A percentile compares a stretch with the other conserved stretches of the same genome.
Evolutionary conservation across 2,888 invertebrate species (phyloP).

Genomic region (Tinea semifulvella): DNA sequence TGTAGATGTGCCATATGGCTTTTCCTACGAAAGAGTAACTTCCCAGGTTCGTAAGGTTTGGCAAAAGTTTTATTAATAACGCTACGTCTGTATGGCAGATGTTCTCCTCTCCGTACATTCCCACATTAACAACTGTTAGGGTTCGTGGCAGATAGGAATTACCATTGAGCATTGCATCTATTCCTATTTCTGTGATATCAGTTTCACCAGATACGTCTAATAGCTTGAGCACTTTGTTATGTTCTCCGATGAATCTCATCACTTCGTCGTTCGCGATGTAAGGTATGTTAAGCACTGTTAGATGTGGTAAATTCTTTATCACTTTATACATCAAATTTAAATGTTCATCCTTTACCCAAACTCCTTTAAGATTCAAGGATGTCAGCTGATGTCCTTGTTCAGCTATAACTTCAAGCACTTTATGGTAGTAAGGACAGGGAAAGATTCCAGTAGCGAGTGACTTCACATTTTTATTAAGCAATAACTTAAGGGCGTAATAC

Average conservation of each 20-base stretch:
- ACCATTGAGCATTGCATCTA: conserved; percentile 64
- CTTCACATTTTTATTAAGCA: conserved; percentile 72
- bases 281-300: conserved; percentile 72
- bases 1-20: conserved; percentile 64
- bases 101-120: conserved; percentile 74
- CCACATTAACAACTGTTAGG: conserved; percentile 71
- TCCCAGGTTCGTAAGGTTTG: conserved; percentile 70
- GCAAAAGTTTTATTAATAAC: conserved; percentile 68
- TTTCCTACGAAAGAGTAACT: conserved; percentile 75
- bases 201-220: conserved; percentile 77
- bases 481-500: conserved; percentile 70
- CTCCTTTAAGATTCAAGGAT: conserved; percentile 74
- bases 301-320: conserved; percentile 65
- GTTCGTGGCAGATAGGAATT: conserved; percentile 60
- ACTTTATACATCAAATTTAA: conserved; percentile 69
- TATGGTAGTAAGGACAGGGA: conserved; percentile 75
- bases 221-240: conserved; percentile 64
- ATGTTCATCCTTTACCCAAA: conserved; percentile 77
- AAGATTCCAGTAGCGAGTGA: conserved; percentile 74
- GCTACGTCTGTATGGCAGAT: conserved; percentile 73
- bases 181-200: conserved; percentile 71
- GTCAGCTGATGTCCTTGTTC: conserved; percentile 71
- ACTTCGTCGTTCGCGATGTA: conserved; percentile 76
- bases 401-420: conserved; percentile 71
- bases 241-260: conserved; percentile 65